phyloP scores from a whole-genome alignment of 2,797 vertebrate species.

The Sebastes nivosus region DNA sequence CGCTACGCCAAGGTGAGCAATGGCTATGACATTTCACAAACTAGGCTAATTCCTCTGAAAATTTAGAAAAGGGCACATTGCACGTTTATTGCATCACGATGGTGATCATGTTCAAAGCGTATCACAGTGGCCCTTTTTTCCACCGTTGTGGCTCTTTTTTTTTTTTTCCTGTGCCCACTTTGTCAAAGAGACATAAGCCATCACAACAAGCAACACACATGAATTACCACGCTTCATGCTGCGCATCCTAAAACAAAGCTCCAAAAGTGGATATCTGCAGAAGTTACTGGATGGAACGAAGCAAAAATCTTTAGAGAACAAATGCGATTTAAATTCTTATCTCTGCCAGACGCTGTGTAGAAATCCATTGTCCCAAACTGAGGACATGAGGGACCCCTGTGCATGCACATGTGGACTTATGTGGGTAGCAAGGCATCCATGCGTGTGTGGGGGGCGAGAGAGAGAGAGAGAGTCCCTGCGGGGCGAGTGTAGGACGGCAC shows the following conservation, averaged over 20 bases:
- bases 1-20: slow-evolving; percentile 72
- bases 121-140: slow-evolving; percentile 23
- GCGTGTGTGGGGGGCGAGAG: neutral
- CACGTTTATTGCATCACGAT: slow-evolving; percentile 74
- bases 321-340: slow-evolving; percentile 33
- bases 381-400: slow-evolving; percentile 23
- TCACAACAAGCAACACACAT: slow-evolving; percentile 31
- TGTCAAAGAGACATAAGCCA: slow-evolving; percentile 28
- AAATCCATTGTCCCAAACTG: slow-evolving; percentile 23
- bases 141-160: slow-evolving; percentile 4
- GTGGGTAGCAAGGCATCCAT: neutral
- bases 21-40: slow-evolving; percentile 81
- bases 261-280: neutral
- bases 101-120: slow-evolving; percentile 56
- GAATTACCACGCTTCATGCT: slow-evolving; percentile 38
- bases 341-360: slow-evolving; percentile 13
- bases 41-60: slow-evolving; percentile 79
- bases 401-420: slow-evolving; percentile 20
- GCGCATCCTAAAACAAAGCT: slow-evolving; percentile 40
- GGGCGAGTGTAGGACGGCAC: slow-evolving; percentile 43
- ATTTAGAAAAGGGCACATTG: slow-evolving; percentile 74
- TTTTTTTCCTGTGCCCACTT: neutral
- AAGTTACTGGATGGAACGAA: slow-evolving; percentile 32
- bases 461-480: slow-evolving; percentile 36
- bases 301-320: slow-evolving; percentile 35